Conservation (phyloP, 2,113 vertebrate genomes). For the Trematomus loennbergii region DNA sequence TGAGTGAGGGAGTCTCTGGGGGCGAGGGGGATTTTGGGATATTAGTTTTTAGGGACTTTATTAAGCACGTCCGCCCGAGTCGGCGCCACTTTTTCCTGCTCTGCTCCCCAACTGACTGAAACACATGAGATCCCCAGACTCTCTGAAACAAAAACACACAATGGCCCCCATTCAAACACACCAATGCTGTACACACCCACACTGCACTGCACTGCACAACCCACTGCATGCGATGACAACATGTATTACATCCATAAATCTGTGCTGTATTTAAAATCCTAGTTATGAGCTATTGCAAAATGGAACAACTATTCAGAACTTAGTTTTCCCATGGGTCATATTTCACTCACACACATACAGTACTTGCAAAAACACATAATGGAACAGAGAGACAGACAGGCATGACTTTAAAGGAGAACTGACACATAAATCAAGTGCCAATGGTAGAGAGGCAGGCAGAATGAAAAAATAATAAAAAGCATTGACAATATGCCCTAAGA, state of each 20-base stretch:
- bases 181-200: conserved; percentile 16
- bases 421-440: conserved; percentile 22
- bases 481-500: background rate
- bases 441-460: conserved; percentile 3
- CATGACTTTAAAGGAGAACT: conserved; percentile 28
- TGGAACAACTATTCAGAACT: background rate
- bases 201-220: background rate
- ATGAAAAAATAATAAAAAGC: background rate
- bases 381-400: background rate
- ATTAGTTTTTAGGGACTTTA: conserved; percentile 57
- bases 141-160: conserved; percentile 52
- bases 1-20: conserved; percentile 44
- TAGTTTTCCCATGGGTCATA: background rate
- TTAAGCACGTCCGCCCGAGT: conserved; percentile 33
- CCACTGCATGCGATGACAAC: conserved; percentile 10
- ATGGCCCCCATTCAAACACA: conserved; percentile 59
- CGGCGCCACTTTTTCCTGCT: conserved; percentile 37
- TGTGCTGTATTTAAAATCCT: conserved; percentile 25
- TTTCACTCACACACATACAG: conserved; percentile 18
- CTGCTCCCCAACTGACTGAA: conserved; percentile 44
- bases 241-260: conserved; percentile 47
- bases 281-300: conserved; percentile 8
- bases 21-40: conserved; percentile 56
- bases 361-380: background rate
- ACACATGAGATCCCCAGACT: conserved; percentile 53